Evolutionary conservation across 2,113 vertebrate genomes (phyloP).

Genomic region (Clarias magur): DNA sequence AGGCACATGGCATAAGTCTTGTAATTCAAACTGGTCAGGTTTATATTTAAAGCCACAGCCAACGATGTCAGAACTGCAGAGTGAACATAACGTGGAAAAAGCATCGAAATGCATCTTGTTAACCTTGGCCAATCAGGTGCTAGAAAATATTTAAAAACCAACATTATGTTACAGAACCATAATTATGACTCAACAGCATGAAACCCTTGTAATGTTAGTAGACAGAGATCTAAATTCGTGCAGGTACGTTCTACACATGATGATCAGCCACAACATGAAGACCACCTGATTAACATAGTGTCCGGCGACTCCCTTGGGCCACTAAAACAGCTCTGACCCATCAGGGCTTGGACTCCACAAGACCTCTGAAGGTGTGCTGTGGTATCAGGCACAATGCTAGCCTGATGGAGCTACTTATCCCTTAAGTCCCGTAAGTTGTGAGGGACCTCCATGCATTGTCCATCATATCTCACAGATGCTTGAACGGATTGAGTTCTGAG

Average conservation of each 20-base stretch:
- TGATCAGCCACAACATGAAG: too few species aligned
- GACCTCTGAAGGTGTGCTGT: too few species aligned
- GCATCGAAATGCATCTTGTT: not conserved
- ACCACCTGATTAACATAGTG: too few species aligned
- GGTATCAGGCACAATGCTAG: too few species aligned
- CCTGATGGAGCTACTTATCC: too few species aligned
- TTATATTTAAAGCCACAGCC: not conserved
- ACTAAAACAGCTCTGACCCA: too few species aligned
- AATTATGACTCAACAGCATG: not conserved
- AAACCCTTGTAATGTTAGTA: not conserved
- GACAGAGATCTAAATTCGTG: not conserved
- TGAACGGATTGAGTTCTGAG: too few species aligned
- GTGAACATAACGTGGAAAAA: not conserved
- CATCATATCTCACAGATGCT: too few species aligned
- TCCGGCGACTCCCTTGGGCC: too few species aligned
- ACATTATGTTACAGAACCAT: not conserved
- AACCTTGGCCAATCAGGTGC: not conserved
- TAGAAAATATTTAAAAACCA: not conserved
- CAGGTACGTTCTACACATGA: not conserved
- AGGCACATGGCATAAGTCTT: not conserved
- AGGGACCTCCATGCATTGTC: too few species aligned
- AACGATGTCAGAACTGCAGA: not conserved
- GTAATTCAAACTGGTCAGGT: conserved; percentile 7
- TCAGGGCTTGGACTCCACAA: too few species aligned
- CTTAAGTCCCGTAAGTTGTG: too few species aligned